Conservation (phyloP, 2,113 vertebrate genomes). For the Australoheros scitulus region DNA sequence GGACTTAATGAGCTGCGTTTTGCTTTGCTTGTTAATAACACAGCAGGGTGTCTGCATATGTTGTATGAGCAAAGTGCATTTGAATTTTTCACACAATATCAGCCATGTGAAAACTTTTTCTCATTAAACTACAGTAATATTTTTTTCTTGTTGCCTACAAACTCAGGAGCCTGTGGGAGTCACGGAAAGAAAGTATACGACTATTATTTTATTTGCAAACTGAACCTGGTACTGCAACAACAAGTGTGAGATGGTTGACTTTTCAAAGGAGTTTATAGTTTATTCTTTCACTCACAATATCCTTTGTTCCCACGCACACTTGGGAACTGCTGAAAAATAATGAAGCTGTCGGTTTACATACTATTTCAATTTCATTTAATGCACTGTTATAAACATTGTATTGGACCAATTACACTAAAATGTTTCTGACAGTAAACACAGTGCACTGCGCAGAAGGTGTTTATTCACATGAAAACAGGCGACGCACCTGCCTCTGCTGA, state of each 20-base stretch:
- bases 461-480: constrained; percentile 47
- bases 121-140: neutral
- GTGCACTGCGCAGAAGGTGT: constrained; percentile 12
- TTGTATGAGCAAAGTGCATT: neutral
- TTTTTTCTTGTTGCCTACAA: neutral
- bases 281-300: constrained; percentile 10
- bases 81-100: neutral
- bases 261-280: constrained; percentile 1
- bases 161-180: neutral
- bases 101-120: constrained; percentile 7
- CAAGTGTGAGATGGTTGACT: constrained; percentile 4
- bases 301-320: neutral
- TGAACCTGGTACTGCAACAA: neutral
- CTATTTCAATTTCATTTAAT: constrained; percentile 36
- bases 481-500: constrained; percentile 36
- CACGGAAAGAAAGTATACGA: neutral
- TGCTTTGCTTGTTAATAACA: neutral
- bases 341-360: constrained; percentile 14
- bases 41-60: neutral
- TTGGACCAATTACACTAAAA: constrained; percentile 31
- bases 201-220: neutral
- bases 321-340: constrained; percentile 6
- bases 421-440: constrained; percentile 38
- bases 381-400: constrained; percentile 21
- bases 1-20: neutral